Evolutionary conservation across 2,888 invertebrate genomes (phyloP).

Genomic region (Hipparchia semele): DNA sequence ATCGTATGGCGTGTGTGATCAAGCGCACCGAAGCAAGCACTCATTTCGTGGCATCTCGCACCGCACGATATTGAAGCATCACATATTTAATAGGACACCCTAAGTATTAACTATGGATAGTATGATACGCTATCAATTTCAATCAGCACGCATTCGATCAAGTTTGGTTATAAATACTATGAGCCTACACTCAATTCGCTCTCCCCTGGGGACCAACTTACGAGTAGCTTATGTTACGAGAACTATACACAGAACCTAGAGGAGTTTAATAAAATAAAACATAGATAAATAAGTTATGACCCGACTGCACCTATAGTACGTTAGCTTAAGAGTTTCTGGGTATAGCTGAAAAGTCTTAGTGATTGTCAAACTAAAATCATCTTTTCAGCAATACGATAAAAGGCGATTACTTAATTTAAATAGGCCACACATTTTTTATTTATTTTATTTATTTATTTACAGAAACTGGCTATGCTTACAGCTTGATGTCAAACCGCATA

Average conservation of each 20-base stretch:
- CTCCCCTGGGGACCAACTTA: conserved; percentile 6
- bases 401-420: neutral
- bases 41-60: too few relatives aligned
- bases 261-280: neutral
- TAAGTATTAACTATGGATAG: neutral
- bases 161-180: neutral
- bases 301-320: too few relatives aligned
- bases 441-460: too few relatives aligned
- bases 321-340: neutral
- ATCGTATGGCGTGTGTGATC: too few relatives aligned
- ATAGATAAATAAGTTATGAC: too few relatives aligned
- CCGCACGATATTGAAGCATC: neutral
- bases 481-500: too few relatives aligned
- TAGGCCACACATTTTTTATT: neutral
- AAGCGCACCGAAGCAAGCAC: too few relatives aligned
- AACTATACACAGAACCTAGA: too few relatives aligned
- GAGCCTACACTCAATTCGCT: neutral
- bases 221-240: neutral
- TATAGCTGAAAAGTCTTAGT: neutral
- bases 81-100: neutral
- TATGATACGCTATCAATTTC: conserved; percentile 9
- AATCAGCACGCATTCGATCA: conserved; percentile 6
- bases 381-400: neutral
- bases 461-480: too few relatives aligned
- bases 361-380: neutral